Percentiles rank a stretch among this genome's conserved stretches.
Evolutionary conservation across 2,113 vertebrate genomes (phyloP).

Genomic region (Anguilla japonica): DNA sequence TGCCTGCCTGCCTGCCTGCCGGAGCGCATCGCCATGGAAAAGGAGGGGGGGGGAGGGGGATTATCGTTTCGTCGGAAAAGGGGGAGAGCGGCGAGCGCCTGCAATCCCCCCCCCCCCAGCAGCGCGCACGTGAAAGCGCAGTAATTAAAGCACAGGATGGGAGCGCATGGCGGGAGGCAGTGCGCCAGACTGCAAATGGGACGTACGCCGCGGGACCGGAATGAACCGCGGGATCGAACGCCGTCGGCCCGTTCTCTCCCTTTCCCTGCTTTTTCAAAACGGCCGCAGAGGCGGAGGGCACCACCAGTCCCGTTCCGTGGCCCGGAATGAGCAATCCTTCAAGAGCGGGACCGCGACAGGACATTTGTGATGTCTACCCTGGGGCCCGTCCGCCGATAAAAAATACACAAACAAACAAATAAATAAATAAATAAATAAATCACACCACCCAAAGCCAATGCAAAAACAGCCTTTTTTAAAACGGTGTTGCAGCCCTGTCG

Average conservation of each 20-base stretch:
- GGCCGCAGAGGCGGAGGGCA: too few species aligned
- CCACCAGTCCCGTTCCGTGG: background rate
- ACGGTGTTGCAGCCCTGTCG: too few species aligned
- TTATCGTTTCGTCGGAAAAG: background rate
- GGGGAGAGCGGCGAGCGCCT: background rate
- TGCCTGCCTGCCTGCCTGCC: background rate
- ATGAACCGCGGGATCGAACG: too few species aligned
- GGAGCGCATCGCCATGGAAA: background rate
- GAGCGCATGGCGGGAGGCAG: background rate
- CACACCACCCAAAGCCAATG: background rate
- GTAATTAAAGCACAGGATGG: background rate
- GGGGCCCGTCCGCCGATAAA: too few species aligned
- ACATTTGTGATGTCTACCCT: background rate
- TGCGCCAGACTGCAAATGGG: background rate
- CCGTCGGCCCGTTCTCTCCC: too few species aligned
- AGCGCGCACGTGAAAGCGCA: background rate
- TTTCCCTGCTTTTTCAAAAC: too few species aligned
- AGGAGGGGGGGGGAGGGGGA: background rate
- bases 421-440: background rate
- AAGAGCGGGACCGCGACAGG: background rate
- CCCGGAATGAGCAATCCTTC: background rate
- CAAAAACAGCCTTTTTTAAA: background rate
- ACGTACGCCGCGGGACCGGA: background rate
- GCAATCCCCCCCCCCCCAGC: background rate
- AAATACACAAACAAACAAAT: too few species aligned